A percentile compares a stretch with the other conserved stretches of the same genome.
These are phyloP conservation scores for Oxystoma pomonae DNA, from an alignment of 2,888 invertebrate genomes.

Conservation along the genomic window DNA sequence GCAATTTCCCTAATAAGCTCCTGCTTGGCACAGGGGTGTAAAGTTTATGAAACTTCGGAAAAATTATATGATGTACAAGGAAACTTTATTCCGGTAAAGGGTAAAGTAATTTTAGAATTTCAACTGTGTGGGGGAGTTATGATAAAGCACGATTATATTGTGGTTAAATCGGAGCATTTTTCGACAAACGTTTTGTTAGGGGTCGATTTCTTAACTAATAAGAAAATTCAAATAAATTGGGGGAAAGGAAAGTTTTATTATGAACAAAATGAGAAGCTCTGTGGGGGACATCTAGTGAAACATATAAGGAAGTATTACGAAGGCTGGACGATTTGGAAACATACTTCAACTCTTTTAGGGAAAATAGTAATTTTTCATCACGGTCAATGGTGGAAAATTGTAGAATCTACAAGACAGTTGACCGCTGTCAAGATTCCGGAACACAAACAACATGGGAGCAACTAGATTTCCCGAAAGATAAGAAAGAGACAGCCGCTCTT, in stretches of 20 bases:
- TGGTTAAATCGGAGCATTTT: slow-evolving; percentile 1
- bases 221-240: neutral
- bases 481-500: no score
- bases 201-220: neutral
- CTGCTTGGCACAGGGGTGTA: neutral
- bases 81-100: slow-evolving; percentile 2
- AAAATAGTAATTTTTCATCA: neutral
- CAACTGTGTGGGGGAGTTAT: neutral
- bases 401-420: neutral
- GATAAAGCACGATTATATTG: neutral
- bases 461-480: no score
- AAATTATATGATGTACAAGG: slow-evolving; percentile 4
- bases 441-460: neutral
- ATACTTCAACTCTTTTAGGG: neutral
- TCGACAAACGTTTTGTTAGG: slow-evolving; percentile 3
- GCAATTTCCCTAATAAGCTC: slow-evolving; percentile 1
- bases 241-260: neutral
- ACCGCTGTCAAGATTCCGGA: neutral
- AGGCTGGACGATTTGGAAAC: neutral
- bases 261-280: neutral
- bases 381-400: neutral
- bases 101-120: neutral
- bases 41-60: neutral
- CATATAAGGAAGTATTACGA: neutral
- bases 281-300: neutral